Percentiles rank a stretch among this genome's conserved stretches.
phyloP scores from a whole-genome alignment of 2,888 invertebrate species.

The Catocala sponsa region DNA sequence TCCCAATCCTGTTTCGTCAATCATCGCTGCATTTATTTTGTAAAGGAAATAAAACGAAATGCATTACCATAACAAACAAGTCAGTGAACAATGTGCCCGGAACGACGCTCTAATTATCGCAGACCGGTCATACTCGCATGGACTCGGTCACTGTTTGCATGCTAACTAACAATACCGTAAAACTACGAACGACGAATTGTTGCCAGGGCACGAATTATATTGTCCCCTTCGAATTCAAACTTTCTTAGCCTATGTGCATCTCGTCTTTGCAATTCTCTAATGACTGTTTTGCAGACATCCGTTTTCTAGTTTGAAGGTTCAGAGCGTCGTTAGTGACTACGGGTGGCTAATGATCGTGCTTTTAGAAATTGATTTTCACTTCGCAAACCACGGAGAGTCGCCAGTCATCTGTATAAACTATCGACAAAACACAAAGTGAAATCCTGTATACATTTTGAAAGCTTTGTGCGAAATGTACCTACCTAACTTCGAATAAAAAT shows the following conservation, averaged over 20 bases:
- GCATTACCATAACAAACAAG: slow-evolving; percentile 60
- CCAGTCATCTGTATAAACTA: slow-evolving; percentile 36
- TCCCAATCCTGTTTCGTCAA: slow-evolving; percentile 36
- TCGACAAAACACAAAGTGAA: slow-evolving; percentile 27
- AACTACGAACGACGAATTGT: slow-evolving; percentile 15
- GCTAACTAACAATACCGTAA: slow-evolving; percentile 21
- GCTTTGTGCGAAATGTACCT: not conserved
- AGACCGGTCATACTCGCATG: slow-evolving; percentile 27
- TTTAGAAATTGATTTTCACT: slow-evolving; percentile 42
- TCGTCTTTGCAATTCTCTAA: not conserved
- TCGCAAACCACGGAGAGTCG: slow-evolving; percentile 24
- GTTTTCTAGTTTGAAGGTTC: slow-evolving; percentile 21
- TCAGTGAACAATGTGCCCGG: slow-evolving; percentile 63
- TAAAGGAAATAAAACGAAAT: slow-evolving; percentile 59
- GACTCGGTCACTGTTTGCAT: slow-evolving; percentile 29
- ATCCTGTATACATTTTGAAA: slow-evolving; percentile 15
- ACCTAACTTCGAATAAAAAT: not conserved
- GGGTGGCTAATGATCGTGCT: slow-evolving; percentile 13
- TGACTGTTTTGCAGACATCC: not conserved
- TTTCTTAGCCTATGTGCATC: not conserved
- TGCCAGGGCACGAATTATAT: slow-evolving; percentile 11
- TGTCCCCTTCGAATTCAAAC: not conserved
- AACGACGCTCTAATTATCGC: slow-evolving; percentile 69
- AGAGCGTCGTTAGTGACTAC: slow-evolving; percentile 13
- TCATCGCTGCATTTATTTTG: slow-evolving; percentile 51